phyloP scores from a whole-genome alignment of 2,888 invertebrate species.

The Conomelus anceps region DNA sequence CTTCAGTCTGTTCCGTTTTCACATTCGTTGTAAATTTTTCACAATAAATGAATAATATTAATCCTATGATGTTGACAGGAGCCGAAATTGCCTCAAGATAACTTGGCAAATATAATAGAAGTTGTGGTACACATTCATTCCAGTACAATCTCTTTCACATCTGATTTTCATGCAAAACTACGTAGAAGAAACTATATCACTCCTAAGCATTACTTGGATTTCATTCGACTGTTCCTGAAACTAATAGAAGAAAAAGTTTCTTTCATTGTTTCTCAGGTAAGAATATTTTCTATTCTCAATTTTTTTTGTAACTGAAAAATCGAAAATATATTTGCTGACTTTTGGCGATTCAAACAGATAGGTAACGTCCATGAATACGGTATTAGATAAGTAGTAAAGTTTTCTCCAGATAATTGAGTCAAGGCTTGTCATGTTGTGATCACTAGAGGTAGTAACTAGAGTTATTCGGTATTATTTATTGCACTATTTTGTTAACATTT shows the following conservation, averaged over 20 bases:
- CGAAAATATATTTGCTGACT: too few species aligned
- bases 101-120: slow-evolving; percentile 63
- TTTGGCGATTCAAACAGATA: too few species aligned
- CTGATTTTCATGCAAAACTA: slow-evolving; percentile 63
- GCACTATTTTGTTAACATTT: too few species aligned
- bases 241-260: slow-evolving; percentile 63
- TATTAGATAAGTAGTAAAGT: too few species aligned
- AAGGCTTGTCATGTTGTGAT: too few species aligned
- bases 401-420: too few species aligned
- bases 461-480: too few species aligned
- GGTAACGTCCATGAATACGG: too few species aligned
- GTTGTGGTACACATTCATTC: slow-evolving; percentile 84
- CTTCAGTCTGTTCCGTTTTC: too few species aligned
- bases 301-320: not conserved
- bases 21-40: not conserved
- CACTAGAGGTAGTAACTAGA: too few species aligned
- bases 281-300: not conserved
- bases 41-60: not conserved
- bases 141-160: slow-evolving; percentile 62
- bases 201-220: slow-evolving; percentile 87
- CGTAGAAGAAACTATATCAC: slow-evolving; percentile 82
- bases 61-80: slow-evolving; percentile 21
- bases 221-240: slow-evolving; percentile 67
- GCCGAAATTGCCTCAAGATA: slow-evolving; percentile 52
- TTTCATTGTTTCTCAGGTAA: slow-evolving; percentile 46